Evolutionary conservation across 2,797 vertebrate genomes (phyloP), one percentile per base, ranked within the genome.

Genomic region (Tragelaphus eurycerus): DNA sequence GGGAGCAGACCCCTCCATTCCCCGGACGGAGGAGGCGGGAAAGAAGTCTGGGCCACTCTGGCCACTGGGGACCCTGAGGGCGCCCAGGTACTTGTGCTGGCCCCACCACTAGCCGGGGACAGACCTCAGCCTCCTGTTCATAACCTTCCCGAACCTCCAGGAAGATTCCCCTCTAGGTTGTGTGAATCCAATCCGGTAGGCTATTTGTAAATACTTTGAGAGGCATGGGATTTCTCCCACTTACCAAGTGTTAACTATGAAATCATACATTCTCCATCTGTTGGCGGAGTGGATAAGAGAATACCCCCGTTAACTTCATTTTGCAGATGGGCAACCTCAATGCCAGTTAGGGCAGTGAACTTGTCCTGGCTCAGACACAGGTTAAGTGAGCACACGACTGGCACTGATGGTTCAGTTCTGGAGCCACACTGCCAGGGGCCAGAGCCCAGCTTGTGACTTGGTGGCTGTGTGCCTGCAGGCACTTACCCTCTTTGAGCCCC

Each of bases 81-180:
- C 27, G 27, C 19, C 23, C 11, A 3, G 43, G 46, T 13, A 34
- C 29, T 57, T 54, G 4, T 19, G 17, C 2, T 4, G 25, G 52
- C 29, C 29, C 31, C n/a, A 2, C n/a, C 14, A 6, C n/a, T 21
- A 34, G 21, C 48, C 15, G 0, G 23, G 19, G 43, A 12, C 27
- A 7, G n/a, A 59, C 3, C 16, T 54, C 46, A 19, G 76, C 64
- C 14, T 23, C 4, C 9, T 3, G 6, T 25, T 86, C 60, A 46
- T 74, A 74, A 74, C 81, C 48, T 38, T 64, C 17, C n/a, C 4
- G 57, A 16, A 12, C 7, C 59, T 59, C 84, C 5, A 43, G 64
- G n/a, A 34, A 38, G 57, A 17, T 19, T 67, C 12, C 48, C 23
- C 38, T 27, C 46, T 74, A 29, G 38, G 7, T 13, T 67, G 52